Conservation (phyloP, 1,140 invertebrate genomes). For the Drosophila pectinifera region DNA sequence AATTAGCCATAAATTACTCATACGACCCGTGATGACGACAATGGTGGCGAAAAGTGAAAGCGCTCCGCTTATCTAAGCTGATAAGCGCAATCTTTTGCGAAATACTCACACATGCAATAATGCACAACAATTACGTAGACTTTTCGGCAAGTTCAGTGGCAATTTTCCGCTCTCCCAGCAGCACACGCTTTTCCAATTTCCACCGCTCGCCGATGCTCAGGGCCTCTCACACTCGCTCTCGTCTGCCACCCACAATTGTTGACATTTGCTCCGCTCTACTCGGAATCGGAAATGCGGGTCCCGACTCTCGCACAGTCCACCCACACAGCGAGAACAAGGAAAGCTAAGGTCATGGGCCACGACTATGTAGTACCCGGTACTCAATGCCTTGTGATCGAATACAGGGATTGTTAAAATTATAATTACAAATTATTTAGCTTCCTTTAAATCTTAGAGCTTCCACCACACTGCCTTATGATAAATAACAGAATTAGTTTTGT, state of each 20-base stretch:
- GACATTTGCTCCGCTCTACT: slow-evolving; percentile 34
- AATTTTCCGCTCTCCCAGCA: slow-evolving; percentile 8
- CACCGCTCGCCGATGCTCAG: slow-evolving; percentile 26
- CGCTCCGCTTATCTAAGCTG: slow-evolving; percentile 25
- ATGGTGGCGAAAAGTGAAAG: slow-evolving; percentile 46
- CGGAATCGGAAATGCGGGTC: slow-evolving; percentile 68
- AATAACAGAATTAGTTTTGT: too few species aligned
- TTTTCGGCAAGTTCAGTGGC: slow-evolving; percentile 44
- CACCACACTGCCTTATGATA: too few species aligned
- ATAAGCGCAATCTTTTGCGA: slow-evolving; percentile 33
- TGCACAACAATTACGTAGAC: slow-evolving; percentile 41
- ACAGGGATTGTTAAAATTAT: too few species aligned
- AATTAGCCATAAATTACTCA: slow-evolving; percentile 58
- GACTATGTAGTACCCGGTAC: slow-evolving; percentile 1
- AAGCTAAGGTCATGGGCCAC: neutral
- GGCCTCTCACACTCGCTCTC: slow-evolving; percentile 34
- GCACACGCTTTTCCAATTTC: slow-evolving; percentile 8
- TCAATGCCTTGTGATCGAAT: neutral
- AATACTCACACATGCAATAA: slow-evolving; percentile 22
- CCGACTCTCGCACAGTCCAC: slow-evolving; percentile 37
- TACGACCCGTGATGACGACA: slow-evolving; percentile 55
- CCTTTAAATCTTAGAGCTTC: too few species aligned
- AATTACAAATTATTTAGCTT: too few species aligned
- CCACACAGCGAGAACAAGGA: slow-evolving; percentile 14
- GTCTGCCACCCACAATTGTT: slow-evolving; percentile 55